phyloP scores from a whole-genome alignment of 2,888 invertebrate genomes.

The Drosophila parthenogenetica region DNA sequence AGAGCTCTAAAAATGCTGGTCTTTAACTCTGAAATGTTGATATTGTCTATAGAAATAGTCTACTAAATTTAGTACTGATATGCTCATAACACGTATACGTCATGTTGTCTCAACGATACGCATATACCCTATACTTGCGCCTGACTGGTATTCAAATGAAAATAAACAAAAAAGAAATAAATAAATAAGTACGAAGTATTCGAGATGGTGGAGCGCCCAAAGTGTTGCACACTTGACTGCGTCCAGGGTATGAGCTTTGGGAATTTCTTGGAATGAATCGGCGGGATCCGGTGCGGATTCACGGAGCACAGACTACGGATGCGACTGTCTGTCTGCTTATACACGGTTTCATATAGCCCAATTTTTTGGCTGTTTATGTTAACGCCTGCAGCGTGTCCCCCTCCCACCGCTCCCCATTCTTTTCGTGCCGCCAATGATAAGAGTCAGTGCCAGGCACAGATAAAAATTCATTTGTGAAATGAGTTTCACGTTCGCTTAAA shows the following conservation, averaged over 20 bases:
- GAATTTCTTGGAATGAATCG: conserved; percentile 8
- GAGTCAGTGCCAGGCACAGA: conserved; percentile 41
- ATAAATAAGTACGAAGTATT: conserved; percentile 60
- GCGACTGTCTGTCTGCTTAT: conserved; percentile 43
- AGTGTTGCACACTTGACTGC: conserved; percentile 77
- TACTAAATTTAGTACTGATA: too few relatives aligned
- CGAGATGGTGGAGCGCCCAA: conserved; percentile 52
- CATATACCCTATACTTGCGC: not conserved
- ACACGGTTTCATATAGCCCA: conserved; percentile 45
- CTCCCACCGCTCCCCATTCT: too few relatives aligned
- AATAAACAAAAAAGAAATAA: conserved; percentile 35
- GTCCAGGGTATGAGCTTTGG: conserved; percentile 36
- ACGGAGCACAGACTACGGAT: conserved; percentile 16
- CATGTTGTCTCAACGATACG: too few relatives aligned
- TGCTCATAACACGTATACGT: too few relatives aligned
- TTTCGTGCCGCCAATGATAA: conserved; percentile 11
- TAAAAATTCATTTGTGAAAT: conserved; percentile 59
- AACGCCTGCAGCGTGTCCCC: conserved; percentile 41
- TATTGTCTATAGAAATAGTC: too few relatives aligned
- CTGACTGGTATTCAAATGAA: not conserved
- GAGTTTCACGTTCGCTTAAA: conserved; percentile 33
- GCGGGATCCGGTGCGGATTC: conserved; percentile 13
- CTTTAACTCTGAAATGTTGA: too few relatives aligned
- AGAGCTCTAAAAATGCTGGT: too few relatives aligned
- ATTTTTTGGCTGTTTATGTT: conserved; percentile 19